These are phyloP conservation scores for Artibeus jamaicensis DNA, from an alignment of 2,797 vertebrate species.

Conservation along the genomic window DNA sequence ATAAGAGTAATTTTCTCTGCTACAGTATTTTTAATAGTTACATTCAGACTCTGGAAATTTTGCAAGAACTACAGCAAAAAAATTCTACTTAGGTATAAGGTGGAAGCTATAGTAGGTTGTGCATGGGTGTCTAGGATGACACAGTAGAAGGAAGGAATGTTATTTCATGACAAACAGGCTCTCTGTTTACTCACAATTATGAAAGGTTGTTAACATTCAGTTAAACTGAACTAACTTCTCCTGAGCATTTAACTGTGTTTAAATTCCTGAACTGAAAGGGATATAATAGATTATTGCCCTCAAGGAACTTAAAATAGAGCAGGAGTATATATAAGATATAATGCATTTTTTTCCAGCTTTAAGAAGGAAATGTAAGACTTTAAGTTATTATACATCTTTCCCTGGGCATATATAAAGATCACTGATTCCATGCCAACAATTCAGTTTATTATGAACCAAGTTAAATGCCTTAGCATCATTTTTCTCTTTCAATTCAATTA, in stretches of 20 bases:
- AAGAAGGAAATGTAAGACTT: background rate
- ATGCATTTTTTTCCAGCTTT: constrained; percentile 34
- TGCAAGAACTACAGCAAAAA: background rate
- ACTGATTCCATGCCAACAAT: background rate
- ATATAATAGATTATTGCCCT: background rate
- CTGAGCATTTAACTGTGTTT: background rate
- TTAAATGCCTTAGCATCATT: background rate
- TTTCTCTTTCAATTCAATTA: background rate
- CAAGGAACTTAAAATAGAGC: background rate
- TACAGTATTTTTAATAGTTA: background rate
- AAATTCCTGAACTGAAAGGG: background rate
- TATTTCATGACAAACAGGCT: background rate
- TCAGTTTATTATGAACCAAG: background rate
- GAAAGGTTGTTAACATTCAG: background rate
- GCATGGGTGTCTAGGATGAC: background rate
- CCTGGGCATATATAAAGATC: background rate
- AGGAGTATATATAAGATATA: background rate
- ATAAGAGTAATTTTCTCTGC: background rate
- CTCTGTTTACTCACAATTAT: background rate
- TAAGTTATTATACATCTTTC: background rate
- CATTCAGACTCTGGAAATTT: background rate
- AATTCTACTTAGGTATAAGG: background rate
- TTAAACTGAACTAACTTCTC: constrained; percentile 5
- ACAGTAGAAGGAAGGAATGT: background rate
- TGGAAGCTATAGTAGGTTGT: background rate